phyloP scores from a whole-genome alignment of 2,888 invertebrate species.

The Theodoxus fluviatilis region DNA sequence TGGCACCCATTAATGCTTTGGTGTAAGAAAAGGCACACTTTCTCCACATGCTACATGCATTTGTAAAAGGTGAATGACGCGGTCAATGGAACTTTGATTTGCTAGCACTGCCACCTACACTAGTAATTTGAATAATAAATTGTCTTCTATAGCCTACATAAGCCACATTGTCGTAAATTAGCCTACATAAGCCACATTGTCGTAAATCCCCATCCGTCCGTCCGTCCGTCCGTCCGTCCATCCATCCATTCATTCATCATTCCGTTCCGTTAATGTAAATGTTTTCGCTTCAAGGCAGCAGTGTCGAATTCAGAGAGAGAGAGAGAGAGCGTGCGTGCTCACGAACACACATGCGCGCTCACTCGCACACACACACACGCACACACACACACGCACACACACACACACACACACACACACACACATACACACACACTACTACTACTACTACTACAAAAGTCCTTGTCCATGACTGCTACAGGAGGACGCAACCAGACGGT shows the following conservation, averaged over 20 bases:
- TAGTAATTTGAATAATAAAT: too few species aligned
- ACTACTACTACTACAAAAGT: background rate
- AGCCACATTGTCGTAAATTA: too few species aligned
- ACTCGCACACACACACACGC: background rate
- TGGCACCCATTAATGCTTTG: too few species aligned
- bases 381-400: constrained; percentile 13
- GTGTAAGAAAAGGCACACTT: too few species aligned
- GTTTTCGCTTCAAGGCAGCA: background rate
- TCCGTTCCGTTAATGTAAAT: background rate
- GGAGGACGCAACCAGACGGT: constrained; percentile 96
- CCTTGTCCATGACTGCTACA: constrained; percentile 26
- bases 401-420: constrained; percentile 18
- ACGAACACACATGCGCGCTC: background rate
- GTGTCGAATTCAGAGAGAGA: too few species aligned
- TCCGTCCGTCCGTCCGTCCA: background rate
- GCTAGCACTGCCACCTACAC: too few species aligned
- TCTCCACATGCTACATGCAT: too few species aligned
- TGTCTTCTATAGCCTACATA: too few species aligned
- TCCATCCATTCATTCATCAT: background rate
- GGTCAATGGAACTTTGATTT: too few species aligned
- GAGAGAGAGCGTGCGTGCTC: too few species aligned
- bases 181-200: background rate
- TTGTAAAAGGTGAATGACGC: too few species aligned
- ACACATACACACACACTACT: background rate
- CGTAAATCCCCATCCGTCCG: background rate